Evolutionary conservation across 2,888 invertebrate genomes (phyloP), one percentile per base, ranked within the genome.

Genomic region (Chironomus riparius): DNA sequence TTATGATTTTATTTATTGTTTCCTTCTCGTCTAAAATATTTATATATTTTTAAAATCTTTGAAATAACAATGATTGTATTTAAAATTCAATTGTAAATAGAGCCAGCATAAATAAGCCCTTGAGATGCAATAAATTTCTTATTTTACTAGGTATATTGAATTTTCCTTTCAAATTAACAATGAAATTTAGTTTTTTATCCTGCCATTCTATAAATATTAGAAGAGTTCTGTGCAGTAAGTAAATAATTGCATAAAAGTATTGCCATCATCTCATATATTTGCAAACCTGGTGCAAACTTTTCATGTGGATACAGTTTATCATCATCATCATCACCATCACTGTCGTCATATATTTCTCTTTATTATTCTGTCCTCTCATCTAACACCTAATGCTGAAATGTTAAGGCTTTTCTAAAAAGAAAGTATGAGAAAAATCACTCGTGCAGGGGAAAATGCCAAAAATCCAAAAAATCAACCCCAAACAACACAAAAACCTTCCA

Each of bases 401-500:
- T 56, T 56, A 56, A 56, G 56, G 18, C 18, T 56, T 56, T 56
- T 56, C 18, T 56, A 50, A 50, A 50, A 50, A 50, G 62, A 15
- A 10, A 65, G 22, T 21, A 24, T 21, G 65, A 13, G 24, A 24
- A 62, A 62, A 62, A 62, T 65, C 22, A 65, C 56, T 65, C 65
- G 13, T 24, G 62, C 47, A 68, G 15, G 38, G 47, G 22, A 15
- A 48, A 74, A 68, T 74, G 28, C 62, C 65, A 74, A 74, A 74
- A 74, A 68, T 62, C 62, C 74, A 47, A 74, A 74, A 74, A 74
- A 74, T 74, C 74, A 74, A 74, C 74, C 74, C 28, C 21, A 74
- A 68, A 28, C 28, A 28, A 68, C 68, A 68, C 68, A 47, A 68
- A 68, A 68, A 68, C n/a, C 47, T 10, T 28, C 38, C 5, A 18